These are phyloP conservation scores for Perccottus glenii DNA, from an alignment of 2,113 vertebrate species.

Conservation along the genomic window DNA sequence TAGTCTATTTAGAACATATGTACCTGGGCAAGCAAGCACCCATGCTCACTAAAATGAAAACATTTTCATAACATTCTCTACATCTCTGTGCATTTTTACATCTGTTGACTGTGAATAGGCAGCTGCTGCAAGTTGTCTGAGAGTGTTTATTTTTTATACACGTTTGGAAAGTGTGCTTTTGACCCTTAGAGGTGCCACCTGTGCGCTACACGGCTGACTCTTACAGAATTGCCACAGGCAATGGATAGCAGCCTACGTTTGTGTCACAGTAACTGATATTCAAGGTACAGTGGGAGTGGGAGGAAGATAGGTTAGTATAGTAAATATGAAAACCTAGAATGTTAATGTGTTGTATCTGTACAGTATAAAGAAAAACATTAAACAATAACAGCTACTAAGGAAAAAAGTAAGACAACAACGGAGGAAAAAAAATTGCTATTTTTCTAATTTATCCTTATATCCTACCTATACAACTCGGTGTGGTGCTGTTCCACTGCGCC, in stretches of 20 bases:
- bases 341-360: too few relatives aligned
- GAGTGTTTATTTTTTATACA: constrained; percentile 27
- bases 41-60: constrained; percentile 16
- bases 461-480: constrained; percentile 91
- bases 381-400: not conserved
- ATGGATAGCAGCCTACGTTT: constrained; percentile 61
- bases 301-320: not conserved
- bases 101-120: constrained; percentile 57
- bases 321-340: not conserved
- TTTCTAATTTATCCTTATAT: not conserved
- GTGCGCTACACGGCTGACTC: constrained; percentile 40
- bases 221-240: constrained; percentile 44
- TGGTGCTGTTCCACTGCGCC: constrained; percentile 95
- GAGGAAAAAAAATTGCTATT: not conserved
- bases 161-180: constrained; percentile 31
- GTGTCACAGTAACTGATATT: constrained; percentile 43
- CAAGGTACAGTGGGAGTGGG: constrained; percentile 13
- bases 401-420: too few relatives aligned
- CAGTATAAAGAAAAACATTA: not conserved
- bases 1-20: not conserved
- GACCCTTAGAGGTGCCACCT: constrained; percentile 59
- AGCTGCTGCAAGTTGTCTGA: constrained; percentile 57
- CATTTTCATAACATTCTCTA: constrained; percentile 27
- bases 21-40: not conserved
- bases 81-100: constrained; percentile 51